Evolutionary conservation across 2,113 vertebrate species (phyloP), one percentile per base, ranked within the genome.

Genomic region (Rhipidura dahli): DNA sequence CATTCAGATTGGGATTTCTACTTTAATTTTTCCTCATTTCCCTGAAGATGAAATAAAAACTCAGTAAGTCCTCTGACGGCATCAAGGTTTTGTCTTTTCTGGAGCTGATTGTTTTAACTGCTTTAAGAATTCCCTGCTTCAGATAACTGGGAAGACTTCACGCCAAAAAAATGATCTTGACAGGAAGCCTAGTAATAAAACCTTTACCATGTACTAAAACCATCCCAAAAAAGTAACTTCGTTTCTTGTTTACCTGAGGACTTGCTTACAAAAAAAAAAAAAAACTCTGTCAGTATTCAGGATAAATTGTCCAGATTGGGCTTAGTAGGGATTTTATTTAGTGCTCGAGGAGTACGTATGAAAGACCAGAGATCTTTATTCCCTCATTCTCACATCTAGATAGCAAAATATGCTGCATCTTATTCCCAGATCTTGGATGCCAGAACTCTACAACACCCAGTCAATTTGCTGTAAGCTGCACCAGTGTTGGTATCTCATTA

Each of bases 261-360:
- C 1, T 47, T 39, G 3, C 0, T 0, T 24, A 72, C 3, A 31
- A 53, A 59, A 35, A 42, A 50, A 72, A 3, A 31, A 53, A 59
- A 35, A 42, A 50, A 9, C 12, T 21, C 44, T 51, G 45, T 14
- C 19, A 83, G 27, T n/a, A 63, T 8, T 47, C 13, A 37, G 13
- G 7, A 19, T 24, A 51, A 80, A 83, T 60, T 65, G 47, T 61
- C 57, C 35, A 23, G 10, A 50, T 75, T 64, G 39, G 50, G 5
- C 1, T 66, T 45, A 30, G 14, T 40, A 24, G 11, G 15, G 21
- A 39, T 64, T 75, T 86, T 50, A 31, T 33, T 47, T n/a, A 33
- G 28, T 20, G 59, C 49, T 22, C 66, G 15, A 81, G 5, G 22
- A 31, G n/a, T 27, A 35, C 11, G 3, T 15, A 65, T 24, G 4